Conservation (phyloP, 2,888 invertebrate genomes). For the Cataglyphis altisquamis region DNA sequence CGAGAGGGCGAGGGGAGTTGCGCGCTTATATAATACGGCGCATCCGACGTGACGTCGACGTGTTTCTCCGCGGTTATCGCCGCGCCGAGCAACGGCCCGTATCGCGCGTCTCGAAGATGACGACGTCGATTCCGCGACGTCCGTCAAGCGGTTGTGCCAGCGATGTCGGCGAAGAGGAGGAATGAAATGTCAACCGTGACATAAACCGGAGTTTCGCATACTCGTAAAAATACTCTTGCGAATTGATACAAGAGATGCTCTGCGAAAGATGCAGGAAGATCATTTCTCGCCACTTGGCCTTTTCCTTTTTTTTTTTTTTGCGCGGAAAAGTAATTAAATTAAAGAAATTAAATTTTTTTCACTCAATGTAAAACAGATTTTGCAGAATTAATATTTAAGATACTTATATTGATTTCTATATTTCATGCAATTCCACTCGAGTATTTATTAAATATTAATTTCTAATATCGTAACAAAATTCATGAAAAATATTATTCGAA, state of each 20-base stretch:
- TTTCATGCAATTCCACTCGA: background rate
- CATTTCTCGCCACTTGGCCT: background rate
- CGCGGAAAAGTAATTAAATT: background rate
- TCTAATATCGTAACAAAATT: background rate
- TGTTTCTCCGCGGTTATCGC: slow-evolving; percentile 58
- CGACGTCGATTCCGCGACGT: slow-evolving; percentile 14
- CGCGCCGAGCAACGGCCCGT: slow-evolving; percentile 6
- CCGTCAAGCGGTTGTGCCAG: background rate
- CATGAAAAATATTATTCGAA: background rate
- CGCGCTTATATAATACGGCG: slow-evolving; percentile 38
- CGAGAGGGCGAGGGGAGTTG: background rate
- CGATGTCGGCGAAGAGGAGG: slow-evolving; percentile 11
- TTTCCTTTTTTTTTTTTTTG: background rate
- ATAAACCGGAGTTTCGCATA: background rate
- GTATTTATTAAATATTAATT: background rate
- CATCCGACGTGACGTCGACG: slow-evolving; percentile 34
- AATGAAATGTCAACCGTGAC: background rate
- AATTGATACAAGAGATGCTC: background rate
- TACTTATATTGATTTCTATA: background rate
- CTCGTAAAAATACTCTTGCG: background rate
- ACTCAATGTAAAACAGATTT: background rate
- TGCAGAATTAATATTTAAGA: background rate
- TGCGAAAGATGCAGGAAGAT: background rate
- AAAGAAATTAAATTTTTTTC: background rate
- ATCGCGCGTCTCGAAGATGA: slow-evolving; percentile 33